Base-by-base conservation (phyloP, 2,113 vertebrate species). In the Chaetodon auriga region DNA sequence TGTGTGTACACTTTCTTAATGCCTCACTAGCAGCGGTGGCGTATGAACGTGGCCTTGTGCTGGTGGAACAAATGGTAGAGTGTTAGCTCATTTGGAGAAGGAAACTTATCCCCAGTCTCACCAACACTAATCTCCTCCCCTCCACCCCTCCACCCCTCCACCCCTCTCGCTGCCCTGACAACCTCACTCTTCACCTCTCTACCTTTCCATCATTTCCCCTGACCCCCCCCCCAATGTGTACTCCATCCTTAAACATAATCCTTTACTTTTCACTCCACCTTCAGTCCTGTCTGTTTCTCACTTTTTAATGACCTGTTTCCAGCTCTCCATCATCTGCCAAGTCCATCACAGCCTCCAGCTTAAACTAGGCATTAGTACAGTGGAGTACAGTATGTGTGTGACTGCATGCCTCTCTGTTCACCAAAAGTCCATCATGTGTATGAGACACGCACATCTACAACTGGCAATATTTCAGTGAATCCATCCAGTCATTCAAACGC, bases 1-100 rank as follows among this genome's bases (percentile, higher is more conserved):
- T 53, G 63, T 74, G 84, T 84, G 80, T 83, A 41, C 64, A 87
- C 90, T 87, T 90, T 89, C 76, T 91, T 91, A 90, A 93, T 75
- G 86, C 80, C 86, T 79, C 41, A 54, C 83, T 90, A 91, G 89
- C 72, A 35, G 46, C n/a, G 8, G 71, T 15, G 25, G 73, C 51
- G 65, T 87, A 96, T 95, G 96, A 97, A 96, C 68, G 92, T 91
- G 90, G 92, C 92, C 95, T 97, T 97, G 96, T 97, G 92, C 90
- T 92, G 62, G 35, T 85, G 90, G 87, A 90, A 96, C 95, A 97
- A 96, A 95, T 88, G 93, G 92, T 91, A 91, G 94, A 95, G 95
- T 96, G 96, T 96, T 96, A 65, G 91, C 65, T 82, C 77, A 78
- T 85, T 92, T 87, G 75, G 68, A 69, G 87, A 75, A 86, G 89